Evolutionary conservation across 1,140 invertebrate genomes (phyloP).

Genomic region (Cephus cinctus): DNA sequence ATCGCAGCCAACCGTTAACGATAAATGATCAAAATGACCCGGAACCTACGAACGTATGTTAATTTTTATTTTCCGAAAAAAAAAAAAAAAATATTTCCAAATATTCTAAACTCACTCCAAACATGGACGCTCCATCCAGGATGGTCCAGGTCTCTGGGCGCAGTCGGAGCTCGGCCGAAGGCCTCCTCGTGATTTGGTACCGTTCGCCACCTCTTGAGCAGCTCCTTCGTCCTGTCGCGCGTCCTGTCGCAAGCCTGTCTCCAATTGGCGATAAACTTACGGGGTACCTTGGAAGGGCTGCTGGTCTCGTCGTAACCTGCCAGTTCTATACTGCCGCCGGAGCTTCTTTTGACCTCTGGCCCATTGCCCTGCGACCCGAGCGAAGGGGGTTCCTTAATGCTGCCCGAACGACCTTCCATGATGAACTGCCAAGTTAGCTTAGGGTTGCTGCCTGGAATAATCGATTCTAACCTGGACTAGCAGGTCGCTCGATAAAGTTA

Average conservation of each 20-base stretch:
- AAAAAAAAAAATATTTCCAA: neutral
- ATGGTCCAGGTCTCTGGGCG: conserved; percentile 29
- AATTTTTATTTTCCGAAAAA: neutral
- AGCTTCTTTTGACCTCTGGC: conserved; percentile 26
- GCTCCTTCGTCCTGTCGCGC: conserved; percentile 66
- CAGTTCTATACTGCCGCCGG: conserved; percentile 32
- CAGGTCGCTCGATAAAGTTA: conserved; percentile 32
- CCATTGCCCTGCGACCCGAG: conserved; percentile 17
- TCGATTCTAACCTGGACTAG: conserved; percentile 27
- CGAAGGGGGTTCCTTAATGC: conserved; percentile 33
- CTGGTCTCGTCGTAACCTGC: conserved; percentile 33
- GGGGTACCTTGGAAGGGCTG: conserved; percentile 60
- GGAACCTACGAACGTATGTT: neutral
- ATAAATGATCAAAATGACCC: too few relatives aligned
- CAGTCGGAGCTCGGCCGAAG: conserved; percentile 38
- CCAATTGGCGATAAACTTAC: conserved; percentile 71
- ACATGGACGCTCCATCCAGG: conserved; percentile 69
- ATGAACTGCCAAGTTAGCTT: conserved; percentile 22
- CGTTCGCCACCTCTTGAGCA: conserved; percentile 68
- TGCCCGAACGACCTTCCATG: conserved; percentile 32
- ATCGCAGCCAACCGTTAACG: too few relatives aligned
- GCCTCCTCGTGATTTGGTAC: conserved; percentile 56
- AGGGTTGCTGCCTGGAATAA: conserved; percentile 27
- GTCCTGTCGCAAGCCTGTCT: conserved; percentile 69
- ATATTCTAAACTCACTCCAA: conserved; percentile 61